phyloP scores from a whole-genome alignment of 2,797 vertebrate genomes.

The Acipenser transmontanus region DNA sequence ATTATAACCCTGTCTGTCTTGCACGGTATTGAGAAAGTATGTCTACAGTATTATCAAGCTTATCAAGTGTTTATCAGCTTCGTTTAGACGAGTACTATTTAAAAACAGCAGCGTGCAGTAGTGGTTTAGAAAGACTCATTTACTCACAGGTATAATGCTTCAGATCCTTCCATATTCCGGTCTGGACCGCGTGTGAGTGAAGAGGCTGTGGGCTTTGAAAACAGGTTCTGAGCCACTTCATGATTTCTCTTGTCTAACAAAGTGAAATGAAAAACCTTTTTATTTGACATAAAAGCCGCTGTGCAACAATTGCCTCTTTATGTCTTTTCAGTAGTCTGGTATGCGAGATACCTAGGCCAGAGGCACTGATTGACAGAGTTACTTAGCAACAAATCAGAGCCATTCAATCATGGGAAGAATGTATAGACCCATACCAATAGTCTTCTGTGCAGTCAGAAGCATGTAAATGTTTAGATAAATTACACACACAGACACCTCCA shows the following conservation, averaged over 20 bases:
- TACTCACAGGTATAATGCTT: constrained; percentile 22
- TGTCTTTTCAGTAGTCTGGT: constrained; percentile 12
- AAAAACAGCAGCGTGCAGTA: no score
- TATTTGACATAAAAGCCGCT: constrained; percentile 37
- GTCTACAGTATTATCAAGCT: no score
- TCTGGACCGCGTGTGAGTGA: constrained; percentile 20
- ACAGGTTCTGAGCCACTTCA: constrained; percentile 34
- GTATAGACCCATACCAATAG: no score
- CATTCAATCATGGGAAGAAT: no score
- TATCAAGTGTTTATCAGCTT: no score
- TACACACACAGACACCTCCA: no score
- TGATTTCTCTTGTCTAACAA: constrained; percentile 47
- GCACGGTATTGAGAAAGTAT: no score
- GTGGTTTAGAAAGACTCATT: no score
- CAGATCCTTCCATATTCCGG: constrained; percentile 22
- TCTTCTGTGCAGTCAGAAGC: no score
- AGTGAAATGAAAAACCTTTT: constrained; percentile 54
- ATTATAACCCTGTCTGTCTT: no score
- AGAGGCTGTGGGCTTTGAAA: constrained; percentile 30
- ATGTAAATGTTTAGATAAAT: no score
- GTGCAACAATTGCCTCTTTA: constrained; percentile 55
- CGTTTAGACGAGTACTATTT: no score
- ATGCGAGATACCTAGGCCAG: not conserved
- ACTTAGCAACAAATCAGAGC: constrained; percentile 29
- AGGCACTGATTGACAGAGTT: constrained; percentile 35